A percentile compares a stretch with the other conserved stretches of the same genome.
Evolutionary conservation across 2,888 invertebrate species (phyloP).

Genomic region (Idaea biselata): DNA sequence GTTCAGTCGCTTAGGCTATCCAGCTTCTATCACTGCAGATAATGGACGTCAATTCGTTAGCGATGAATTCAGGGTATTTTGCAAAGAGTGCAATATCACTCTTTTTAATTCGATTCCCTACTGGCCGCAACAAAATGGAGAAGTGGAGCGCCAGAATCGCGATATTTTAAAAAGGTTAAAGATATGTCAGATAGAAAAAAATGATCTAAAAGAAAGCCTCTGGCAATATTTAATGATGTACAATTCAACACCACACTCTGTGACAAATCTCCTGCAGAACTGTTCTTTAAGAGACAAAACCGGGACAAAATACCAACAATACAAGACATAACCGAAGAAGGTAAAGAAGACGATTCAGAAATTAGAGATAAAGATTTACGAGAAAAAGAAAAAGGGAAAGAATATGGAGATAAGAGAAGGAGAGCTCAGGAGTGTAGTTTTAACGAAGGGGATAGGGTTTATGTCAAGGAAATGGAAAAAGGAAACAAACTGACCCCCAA

Average conservation of each 20-base stretch:
- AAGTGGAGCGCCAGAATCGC: slow-evolving; percentile 32
- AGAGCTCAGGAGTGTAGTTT: background rate
- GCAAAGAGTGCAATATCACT: slow-evolving; percentile 19
- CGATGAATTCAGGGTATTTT: slow-evolving; percentile 17
- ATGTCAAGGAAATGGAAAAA: background rate
- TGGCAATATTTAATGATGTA: slow-evolving; percentile 36
- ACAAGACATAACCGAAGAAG: slow-evolving; percentile 13
- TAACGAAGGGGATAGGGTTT: background rate
- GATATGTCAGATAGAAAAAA: slow-evolving; percentile 22
- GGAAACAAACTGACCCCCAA: background rate
- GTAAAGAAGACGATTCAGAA: background rate
- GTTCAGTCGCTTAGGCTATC: no score
- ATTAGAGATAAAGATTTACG: background rate
- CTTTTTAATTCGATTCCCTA: slow-evolving; percentile 29
- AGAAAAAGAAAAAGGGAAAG: background rate
- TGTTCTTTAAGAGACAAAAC: slow-evolving; percentile 29
- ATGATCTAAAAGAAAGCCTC: slow-evolving; percentile 22
- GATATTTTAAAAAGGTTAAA: slow-evolving; percentile 30
- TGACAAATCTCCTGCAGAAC: slow-evolving; percentile 31
- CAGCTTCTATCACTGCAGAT: no score
- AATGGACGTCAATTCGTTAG: no score
- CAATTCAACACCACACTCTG: slow-evolving; percentile 31
- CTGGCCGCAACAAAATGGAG: slow-evolving; percentile 34
- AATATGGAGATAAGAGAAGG: no score
- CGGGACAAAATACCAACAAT: slow-evolving; percentile 31